These are phyloP conservation scores for Parthenolecanium corni DNA, from an alignment of 2,888 invertebrate species.

Conservation along the genomic window DNA sequence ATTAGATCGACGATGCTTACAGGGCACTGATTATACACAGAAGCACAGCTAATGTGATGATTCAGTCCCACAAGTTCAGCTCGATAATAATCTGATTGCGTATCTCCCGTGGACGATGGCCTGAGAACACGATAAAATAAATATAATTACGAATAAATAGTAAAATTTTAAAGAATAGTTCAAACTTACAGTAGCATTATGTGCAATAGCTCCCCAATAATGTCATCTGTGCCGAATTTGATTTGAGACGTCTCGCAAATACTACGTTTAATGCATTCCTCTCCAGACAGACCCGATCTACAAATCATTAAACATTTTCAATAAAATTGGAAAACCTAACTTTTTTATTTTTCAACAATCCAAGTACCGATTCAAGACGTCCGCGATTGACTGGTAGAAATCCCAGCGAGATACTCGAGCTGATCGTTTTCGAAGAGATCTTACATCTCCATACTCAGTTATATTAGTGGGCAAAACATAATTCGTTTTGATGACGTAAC, in stretches of 20 bases:
- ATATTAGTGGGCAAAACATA: slow-evolving; percentile 54
- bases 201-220: slow-evolving; percentile 63
- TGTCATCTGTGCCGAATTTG: slow-evolving; percentile 52
- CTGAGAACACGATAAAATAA: not conserved
- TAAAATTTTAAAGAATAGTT: not conserved
- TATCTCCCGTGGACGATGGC: slow-evolving; percentile 14
- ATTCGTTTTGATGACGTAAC: slow-evolving; percentile 55
- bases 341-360: not conserved
- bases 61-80: slow-evolving; percentile 12
- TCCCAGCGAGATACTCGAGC: slow-evolving; percentile 32
- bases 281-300: slow-evolving; percentile 53
- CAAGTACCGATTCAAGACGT: slow-evolving; percentile 48
- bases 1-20: slow-evolving; percentile 11
- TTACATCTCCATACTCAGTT: slow-evolving; percentile 45
- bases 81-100: not conserved
- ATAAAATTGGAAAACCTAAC: slow-evolving; percentile 27
- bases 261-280: slow-evolving; percentile 57
- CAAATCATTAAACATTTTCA: slow-evolving; percentile 34
- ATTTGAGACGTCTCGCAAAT: slow-evolving; percentile 64
- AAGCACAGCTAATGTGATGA: not conserved
- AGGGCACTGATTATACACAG: slow-evolving; percentile 5
- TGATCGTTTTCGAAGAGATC: slow-evolving; percentile 29
- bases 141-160: not conserved
- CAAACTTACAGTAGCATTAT: slow-evolving; percentile 58
- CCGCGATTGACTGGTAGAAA: slow-evolving; percentile 52